Base-by-base conservation (phyloP, 2,797 vertebrate species). In the Sciaenops ocellatus region DNA sequence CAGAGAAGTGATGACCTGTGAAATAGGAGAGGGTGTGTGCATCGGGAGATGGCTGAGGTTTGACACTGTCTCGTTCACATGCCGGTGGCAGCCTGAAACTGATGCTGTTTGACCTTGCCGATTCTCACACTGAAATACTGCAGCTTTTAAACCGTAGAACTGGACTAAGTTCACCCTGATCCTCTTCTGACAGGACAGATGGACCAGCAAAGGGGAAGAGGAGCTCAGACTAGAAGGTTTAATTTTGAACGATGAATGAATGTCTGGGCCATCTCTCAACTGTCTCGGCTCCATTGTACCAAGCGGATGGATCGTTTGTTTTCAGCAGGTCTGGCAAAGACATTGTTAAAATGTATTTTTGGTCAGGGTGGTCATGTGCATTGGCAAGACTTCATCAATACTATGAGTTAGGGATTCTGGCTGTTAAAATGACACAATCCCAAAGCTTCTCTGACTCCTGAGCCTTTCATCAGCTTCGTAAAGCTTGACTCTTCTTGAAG, bases 31-130 rank as follows among this genome's bases (percentile, higher is more conserved):
- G 46, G 42, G 47, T 82, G 76, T 76, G 70, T 78, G 85, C 42
- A 75, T 77, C 63, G 3, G 55, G 72, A 90, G 71, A 82, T 90
- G 86, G 64, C 79, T 89, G 84, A 83, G 90, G 87, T 92, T 92
- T 92, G 78, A 87, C 90, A 24, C 85, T 63, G 88, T 80, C 85
- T 79, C 51, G 15, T 87, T 87, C 78, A 65, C 90, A 90, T 90
- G 73, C 82, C 51, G 72, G 46, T 59, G 41, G 52, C 47, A 26
- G 73, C 60, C 69, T 76, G 69, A 83, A 90, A 76, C 73, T 24
- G 62, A 81, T 60, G 67, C 79, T 13, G 44, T 76, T 84, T 84
- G 87, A 90, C 90, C 91, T 91, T 91, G 80, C 73, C 22, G 30
- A 77, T 85, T 86, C 84, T 73, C 52, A 57, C 60, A 34, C 71